Evolutionary conservation across 2,888 invertebrate species (phyloP).

Genomic region (Anorthoa munda): DNA sequence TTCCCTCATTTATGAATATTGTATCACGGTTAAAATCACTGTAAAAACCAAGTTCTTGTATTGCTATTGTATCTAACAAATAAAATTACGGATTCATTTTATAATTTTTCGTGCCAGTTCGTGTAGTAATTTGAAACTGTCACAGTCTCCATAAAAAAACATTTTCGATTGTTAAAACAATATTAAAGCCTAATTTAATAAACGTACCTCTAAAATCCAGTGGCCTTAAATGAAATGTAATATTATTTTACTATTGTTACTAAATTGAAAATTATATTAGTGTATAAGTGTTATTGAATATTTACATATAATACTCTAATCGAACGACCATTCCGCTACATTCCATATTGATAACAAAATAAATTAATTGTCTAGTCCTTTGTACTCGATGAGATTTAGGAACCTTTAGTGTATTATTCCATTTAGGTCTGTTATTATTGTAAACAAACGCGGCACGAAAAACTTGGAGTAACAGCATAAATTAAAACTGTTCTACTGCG

Average conservation of each 20-base stretch:
- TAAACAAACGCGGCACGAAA: neutral
- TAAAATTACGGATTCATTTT: neutral
- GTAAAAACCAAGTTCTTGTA: neutral
- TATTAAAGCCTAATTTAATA: conserved; percentile 30
- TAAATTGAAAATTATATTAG: conserved; percentile 57
- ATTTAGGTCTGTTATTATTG: too few species aligned
- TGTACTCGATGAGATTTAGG: conserved; percentile 1
- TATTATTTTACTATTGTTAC: conserved; percentile 59
- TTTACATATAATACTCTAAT: conserved; percentile 58
- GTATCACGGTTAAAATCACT: neutral
- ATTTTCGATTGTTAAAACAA: neutral
- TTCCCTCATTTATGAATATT: neutral
- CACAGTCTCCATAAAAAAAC: neutral
- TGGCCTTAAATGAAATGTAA: conserved; percentile 43
- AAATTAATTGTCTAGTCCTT: conserved; percentile 39
- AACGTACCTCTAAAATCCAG: conserved; percentile 12
- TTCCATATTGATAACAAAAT: conserved; percentile 38
- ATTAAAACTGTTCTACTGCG: too few species aligned
- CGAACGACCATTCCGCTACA: conserved; percentile 24
- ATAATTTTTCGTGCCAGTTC: neutral
- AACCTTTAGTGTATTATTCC: neutral
- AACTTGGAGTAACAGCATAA: too few species aligned
- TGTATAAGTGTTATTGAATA: conserved; percentile 63
- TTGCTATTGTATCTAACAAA: neutral
- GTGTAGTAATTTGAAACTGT: neutral